Evolutionary conservation across 2,113 vertebrate genomes (phyloP), one percentile per base, ranked within the genome.

Genomic region (Hippoglossus stenolepis): DNA sequence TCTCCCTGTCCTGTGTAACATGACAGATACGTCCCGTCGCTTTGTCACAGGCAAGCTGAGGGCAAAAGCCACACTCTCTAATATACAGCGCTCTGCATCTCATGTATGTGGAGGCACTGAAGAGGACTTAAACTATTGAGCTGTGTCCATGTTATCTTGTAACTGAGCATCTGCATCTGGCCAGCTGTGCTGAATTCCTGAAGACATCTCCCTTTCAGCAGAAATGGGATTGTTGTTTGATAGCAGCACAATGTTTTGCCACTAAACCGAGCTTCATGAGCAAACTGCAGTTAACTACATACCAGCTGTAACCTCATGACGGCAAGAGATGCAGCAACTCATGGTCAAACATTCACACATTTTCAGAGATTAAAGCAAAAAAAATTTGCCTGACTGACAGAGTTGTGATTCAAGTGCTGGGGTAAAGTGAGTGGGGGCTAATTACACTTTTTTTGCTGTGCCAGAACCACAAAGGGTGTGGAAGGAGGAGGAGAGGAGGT

Each of bases 381-480:
- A 56, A 23, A 45, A 45, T 3, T 3, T 15, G 13, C 3, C 11
- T 45, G 43, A 12, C 43, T 14, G 43, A 45, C 43, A 14, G 43
- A 14, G 43, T 3, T 45, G 3, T 13, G 43, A 45, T 3, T 12
- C 11, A 45, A 14, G 43, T 45, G 43, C 43, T 14, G 3, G 43
- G 13, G 13, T 45, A 12, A 45, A 38, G 43, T 45, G 2, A 45
- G 40, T 11, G 9, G 11, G 43, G 43, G 43, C 13, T 45, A 45
- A 45, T 45, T 3, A 45, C 43, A n/a, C n/a, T 85, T 45, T 47
- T 40, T 51, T 51, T 51, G 78, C 86, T 73, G 82, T 85, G 83
- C 66, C 73, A 85, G 66, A 90, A 92, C 88, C 89, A 87, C 80
- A 86, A 75, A 87, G 92, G 90, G 89, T 85, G 92, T 91, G 90